A percentile compares a stretch with the other conserved stretches of the same genome.
Conservation (phyloP, 1,140 invertebrate species). For the Monochamus saltuarius region DNA sequence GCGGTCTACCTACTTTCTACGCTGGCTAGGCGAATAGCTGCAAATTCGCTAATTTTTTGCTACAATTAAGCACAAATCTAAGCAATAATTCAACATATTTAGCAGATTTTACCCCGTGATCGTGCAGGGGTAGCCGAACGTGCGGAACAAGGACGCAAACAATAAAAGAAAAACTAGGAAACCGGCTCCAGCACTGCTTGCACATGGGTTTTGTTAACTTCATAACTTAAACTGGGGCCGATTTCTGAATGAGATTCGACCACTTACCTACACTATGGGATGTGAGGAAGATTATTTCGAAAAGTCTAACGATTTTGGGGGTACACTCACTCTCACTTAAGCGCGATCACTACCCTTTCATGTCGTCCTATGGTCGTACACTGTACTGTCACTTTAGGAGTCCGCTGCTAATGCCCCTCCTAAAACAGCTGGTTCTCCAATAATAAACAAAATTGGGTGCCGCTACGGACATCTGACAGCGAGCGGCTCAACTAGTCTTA, state of each 20-base stretch:
- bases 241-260: constrained; percentile 1
- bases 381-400: constrained; percentile 30
- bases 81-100: too few species aligned
- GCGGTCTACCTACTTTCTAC: too few species aligned
- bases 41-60: too few species aligned
- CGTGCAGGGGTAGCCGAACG: background rate
- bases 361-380: constrained; percentile 29
- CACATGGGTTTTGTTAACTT: constrained; percentile 14
- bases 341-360: constrained; percentile 31
- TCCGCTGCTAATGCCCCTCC: constrained; percentile 28
- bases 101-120: background rate
- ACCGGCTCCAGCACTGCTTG: constrained; percentile 18
- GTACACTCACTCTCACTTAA: constrained; percentile 23
- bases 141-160: constrained; percentile 1
- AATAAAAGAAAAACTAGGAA: constrained; percentile 20
- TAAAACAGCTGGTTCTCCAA: constrained; percentile 25
- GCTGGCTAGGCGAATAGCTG: too few species aligned
- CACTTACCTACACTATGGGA: constrained; percentile 14
- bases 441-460: background rate
- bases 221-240: constrained; percentile 23
- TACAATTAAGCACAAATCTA: too few species aligned
- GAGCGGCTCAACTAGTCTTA: background rate
- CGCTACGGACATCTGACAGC: constrained; percentile 11
- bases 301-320: constrained; percentile 12
- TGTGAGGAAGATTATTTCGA: constrained; percentile 14